phyloP scores from a whole-genome alignment of 2,113 vertebrate species.

The Taurulus bubalis region DNA sequence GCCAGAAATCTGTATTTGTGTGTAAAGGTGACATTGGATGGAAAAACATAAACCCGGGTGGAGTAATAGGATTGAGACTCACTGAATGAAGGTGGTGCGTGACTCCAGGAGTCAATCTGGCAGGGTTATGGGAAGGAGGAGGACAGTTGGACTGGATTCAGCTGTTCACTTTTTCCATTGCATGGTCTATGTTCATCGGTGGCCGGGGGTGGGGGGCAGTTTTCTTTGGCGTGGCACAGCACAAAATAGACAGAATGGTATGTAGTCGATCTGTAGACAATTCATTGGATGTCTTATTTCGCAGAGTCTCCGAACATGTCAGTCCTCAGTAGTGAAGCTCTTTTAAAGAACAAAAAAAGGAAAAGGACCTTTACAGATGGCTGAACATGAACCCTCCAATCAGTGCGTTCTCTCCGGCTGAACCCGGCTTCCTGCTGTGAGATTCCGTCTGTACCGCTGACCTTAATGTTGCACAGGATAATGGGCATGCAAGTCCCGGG shows the following conservation, averaged over 20 bases:
- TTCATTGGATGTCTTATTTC: slow-evolving; percentile 28
- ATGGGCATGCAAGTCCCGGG: slow-evolving; percentile 61
- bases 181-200: slow-evolving; percentile 4
- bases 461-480: slow-evolving; percentile 69
- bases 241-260: not conserved
- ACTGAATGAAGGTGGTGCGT: slow-evolving; percentile 17
- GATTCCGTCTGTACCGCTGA: slow-evolving; percentile 52
- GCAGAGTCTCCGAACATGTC: slow-evolving; percentile 28
- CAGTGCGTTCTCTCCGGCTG: slow-evolving; percentile 58
- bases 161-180: slow-evolving; percentile 18
- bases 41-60: slow-evolving; percentile 7
- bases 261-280: not conserved
- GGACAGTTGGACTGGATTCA: slow-evolving; percentile 37
- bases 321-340: slow-evolving; percentile 29
- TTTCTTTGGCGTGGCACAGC: not conserved
- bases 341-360: slow-evolving; percentile 31
- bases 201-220: not conserved
- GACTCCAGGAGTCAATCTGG: slow-evolving; percentile 36
- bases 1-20: slow-evolving; percentile 1
- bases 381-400: slow-evolving; percentile 76
- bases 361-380: slow-evolving; percentile 68
- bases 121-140: slow-evolving; percentile 30
- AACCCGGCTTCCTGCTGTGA: slow-evolving; percentile 54
- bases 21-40: slow-evolving; percentile 40
- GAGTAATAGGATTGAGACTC: slow-evolving; percentile 15